Conservation (phyloP, 92 coral and sea anemone species). For the Parazoanthus swiftii region DNA sequence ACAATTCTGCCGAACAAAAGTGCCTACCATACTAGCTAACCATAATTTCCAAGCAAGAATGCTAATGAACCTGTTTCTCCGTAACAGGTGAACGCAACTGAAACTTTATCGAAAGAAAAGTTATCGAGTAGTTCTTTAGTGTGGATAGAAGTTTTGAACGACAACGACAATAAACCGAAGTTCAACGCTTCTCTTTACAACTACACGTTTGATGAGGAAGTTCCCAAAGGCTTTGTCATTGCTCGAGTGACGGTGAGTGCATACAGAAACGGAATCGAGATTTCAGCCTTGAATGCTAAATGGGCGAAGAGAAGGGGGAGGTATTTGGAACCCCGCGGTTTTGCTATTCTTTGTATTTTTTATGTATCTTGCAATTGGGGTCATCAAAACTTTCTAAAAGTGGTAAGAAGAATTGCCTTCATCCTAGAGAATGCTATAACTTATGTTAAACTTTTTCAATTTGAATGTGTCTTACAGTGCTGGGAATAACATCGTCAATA, state of each 20-base stretch:
- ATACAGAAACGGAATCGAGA: background rate
- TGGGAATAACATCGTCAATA: background rate
- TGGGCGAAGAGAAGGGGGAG: no score
- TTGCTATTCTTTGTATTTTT: no score
- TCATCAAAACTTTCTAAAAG: no score
- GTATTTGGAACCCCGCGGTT: no score
- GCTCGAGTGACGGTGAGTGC: constrained; percentile 35
- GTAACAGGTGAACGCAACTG: constrained; percentile 23
- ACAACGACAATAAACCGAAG: constrained; percentile 28
- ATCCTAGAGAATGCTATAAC: background rate
- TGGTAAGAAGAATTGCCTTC: background rate
- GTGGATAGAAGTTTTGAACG: constrained; percentile 19
- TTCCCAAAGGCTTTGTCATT: constrained; percentile 25
- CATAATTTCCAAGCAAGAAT: background rate
- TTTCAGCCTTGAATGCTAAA: no score
- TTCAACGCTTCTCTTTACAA: constrained; percentile 28
- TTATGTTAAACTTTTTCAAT: background rate
- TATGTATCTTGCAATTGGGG: no score
- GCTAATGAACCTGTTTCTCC: background rate
- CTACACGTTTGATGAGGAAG: constrained; percentile 41
- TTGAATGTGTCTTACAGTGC: background rate
- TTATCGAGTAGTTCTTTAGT: constrained; percentile 12
- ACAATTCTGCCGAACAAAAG: no score
- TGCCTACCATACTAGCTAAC: no score
- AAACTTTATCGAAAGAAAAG: constrained; percentile 24